phyloP scores from a whole-genome alignment of 2,797 vertebrate species.

The Pseudochirops corinnae region DNA sequence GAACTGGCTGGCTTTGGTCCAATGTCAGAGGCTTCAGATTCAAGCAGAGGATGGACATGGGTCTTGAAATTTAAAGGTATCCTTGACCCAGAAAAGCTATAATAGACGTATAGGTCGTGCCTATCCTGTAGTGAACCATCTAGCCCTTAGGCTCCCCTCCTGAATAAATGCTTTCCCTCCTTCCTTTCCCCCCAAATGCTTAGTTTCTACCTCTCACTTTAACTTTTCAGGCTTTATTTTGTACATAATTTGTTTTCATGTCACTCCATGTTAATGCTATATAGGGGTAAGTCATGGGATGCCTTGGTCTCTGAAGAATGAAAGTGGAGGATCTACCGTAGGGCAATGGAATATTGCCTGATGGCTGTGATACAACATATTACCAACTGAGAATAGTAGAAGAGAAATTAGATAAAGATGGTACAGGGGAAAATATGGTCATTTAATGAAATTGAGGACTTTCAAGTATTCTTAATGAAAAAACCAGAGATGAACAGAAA shows the following conservation, averaged over 20 bases:
- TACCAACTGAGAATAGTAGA: background rate
- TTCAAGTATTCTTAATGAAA: no score
- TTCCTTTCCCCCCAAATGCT: background rate
- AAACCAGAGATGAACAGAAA: no score
- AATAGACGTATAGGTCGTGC: background rate
- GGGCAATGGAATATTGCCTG: background rate
- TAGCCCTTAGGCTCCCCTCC: background rate
- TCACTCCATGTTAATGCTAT: background rate
- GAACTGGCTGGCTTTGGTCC: background rate
- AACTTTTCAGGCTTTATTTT: background rate
- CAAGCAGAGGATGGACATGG: background rate
- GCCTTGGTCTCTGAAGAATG: background rate
- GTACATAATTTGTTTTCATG: background rate
- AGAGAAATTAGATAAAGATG: background rate
- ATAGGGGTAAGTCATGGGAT: background rate
- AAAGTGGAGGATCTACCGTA: background rate
- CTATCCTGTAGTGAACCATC: background rate
- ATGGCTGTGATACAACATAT: background rate
- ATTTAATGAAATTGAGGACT: no score
- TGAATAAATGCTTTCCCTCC: background rate
- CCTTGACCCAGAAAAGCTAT: background rate
- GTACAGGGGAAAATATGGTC: no score
- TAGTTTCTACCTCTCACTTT: background rate
- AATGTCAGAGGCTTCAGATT: slow-evolving; percentile 32
- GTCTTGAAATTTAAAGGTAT: background rate